phyloP scores from a whole-genome alignment of 2,797 vertebrate genomes.

The Melopsittacus undulatus region DNA sequence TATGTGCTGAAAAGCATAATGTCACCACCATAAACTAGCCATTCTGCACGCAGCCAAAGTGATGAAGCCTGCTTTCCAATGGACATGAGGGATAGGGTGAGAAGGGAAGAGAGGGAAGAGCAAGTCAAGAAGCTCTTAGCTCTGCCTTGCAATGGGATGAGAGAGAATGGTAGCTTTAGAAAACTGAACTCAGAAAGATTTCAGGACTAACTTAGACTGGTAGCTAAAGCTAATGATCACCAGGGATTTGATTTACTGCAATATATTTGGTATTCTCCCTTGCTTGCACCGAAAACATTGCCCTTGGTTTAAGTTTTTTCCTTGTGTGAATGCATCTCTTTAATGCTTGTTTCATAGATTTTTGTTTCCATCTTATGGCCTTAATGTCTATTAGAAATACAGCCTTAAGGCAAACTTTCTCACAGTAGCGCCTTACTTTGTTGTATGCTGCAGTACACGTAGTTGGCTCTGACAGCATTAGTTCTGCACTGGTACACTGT shows the following conservation, averaged over 20 bases:
- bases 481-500: constrained; percentile 53
- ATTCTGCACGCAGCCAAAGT: not conserved
- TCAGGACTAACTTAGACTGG: not conserved
- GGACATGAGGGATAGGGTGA: not conserved
- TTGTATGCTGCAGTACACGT: not conserved
- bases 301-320: not conserved
- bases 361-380: constrained; percentile 45
- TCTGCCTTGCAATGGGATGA: not conserved
- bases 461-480: constrained; percentile 49
- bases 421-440: constrained; percentile 45
- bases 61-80: not conserved
- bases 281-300: not conserved
- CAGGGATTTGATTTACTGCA: not conserved
- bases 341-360: constrained; percentile 12
- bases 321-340: not conserved
- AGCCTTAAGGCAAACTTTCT: constrained; percentile 61
- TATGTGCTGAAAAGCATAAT: not conserved
- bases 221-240: not conserved
- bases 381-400: constrained; percentile 44
- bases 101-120: not conserved
- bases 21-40: not conserved
- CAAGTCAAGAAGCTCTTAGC: not conserved
- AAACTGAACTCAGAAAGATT: not conserved
- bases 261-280: not conserved
- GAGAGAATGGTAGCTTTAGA: not conserved